phyloP scores from a whole-genome alignment of 2,113 vertebrate species.

The Anolis sagrei region DNA sequence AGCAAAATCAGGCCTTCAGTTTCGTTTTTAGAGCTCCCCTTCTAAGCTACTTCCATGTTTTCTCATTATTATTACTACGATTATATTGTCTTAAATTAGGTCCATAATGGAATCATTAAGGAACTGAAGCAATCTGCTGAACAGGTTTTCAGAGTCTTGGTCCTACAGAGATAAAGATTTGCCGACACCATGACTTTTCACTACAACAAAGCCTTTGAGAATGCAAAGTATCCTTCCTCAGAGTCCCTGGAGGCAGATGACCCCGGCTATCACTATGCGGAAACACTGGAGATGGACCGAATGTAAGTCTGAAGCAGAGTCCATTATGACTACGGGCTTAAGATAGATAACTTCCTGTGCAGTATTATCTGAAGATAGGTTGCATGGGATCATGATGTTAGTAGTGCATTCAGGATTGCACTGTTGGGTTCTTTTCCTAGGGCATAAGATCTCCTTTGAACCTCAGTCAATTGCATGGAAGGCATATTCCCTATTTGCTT shows the following conservation, averaged over 20 bases:
- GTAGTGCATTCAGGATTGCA: not conserved
- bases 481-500: too few relatives aligned
- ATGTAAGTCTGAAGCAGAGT: constrained; percentile 73
- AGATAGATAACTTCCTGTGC: too few relatives aligned
- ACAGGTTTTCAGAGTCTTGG: constrained; percentile 14
- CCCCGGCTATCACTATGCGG: constrained; percentile 79
- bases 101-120: constrained; percentile 15
- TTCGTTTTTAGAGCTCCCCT: too few relatives aligned
- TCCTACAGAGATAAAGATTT: constrained; percentile 13
- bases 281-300: constrained; percentile 80
- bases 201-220: constrained; percentile 68
- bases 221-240: constrained; percentile 78
- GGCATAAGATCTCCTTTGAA: not conserved
- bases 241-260: constrained; percentile 78
- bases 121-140: constrained; percentile 13
- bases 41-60: too few relatives aligned
- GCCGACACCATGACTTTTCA: constrained; percentile 75
- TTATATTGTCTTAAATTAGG: constrained; percentile 31
- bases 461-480: not conserved
- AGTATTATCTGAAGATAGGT: too few relatives aligned
- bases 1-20: too few relatives aligned
- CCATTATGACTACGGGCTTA: too few relatives aligned
- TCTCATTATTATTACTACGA: too few relatives aligned
- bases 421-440: not conserved
- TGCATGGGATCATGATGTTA: too few relatives aligned